These are phyloP conservation scores for Ictidomys tridecemlineatus DNA, from an alignment of 2,113 vertebrate species.

Conservation along the genomic window DNA sequence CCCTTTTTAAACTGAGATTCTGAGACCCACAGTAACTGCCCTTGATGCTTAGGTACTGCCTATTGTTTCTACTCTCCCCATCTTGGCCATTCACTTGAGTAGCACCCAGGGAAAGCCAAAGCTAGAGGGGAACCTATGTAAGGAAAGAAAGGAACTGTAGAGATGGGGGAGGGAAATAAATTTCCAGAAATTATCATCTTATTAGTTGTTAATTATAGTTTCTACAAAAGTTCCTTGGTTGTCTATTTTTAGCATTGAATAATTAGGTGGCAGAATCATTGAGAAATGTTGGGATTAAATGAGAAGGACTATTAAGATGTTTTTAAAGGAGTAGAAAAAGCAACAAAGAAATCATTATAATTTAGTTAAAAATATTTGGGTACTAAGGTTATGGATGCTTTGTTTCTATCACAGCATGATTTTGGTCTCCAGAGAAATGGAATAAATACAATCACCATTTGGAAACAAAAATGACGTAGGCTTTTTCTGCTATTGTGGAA, in stretches of 20 bases:
- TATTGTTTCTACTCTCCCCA: neutral
- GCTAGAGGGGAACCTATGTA: neutral
- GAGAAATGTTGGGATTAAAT: neutral
- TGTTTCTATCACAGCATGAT: no score
- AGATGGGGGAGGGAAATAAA: neutral
- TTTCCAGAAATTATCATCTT: neutral
- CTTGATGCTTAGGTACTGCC: neutral
- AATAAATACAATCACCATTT: no score
- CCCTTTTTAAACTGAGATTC: neutral
- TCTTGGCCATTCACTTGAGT: neutral
- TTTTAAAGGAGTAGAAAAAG: neutral
- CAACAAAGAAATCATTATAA: neutral
- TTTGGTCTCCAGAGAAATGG: no score
- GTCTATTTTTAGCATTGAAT: neutral
- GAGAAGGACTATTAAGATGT: neutral
- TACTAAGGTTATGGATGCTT: neutral
- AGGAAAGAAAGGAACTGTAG: neutral
- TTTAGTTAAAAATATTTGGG: neutral
- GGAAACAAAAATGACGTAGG: no score
- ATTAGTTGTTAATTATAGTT: neutral
- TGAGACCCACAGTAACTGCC: neutral
- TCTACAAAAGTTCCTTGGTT: neutral
- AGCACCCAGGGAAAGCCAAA: neutral
- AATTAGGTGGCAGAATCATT: neutral
- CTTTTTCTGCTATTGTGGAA: no score